Percentiles rank a stretch among this genome's conserved stretches.
phyloP scores from a whole-genome alignment of 2,888 invertebrate species.

The Chymomyza amoena region DNA sequence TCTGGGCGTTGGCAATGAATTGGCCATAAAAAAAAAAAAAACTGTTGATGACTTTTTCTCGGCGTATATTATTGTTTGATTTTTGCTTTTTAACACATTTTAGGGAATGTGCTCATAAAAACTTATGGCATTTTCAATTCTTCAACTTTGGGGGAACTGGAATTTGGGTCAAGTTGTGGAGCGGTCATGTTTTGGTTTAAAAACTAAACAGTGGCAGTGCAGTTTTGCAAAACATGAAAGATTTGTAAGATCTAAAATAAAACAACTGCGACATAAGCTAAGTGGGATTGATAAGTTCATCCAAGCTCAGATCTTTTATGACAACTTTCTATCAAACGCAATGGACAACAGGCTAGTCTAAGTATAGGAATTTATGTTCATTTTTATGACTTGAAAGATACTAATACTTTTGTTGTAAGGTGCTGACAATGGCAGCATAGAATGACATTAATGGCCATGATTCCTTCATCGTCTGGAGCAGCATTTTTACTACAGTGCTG shows the following conservation, averaged over 20 bases:
- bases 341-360: conserved; percentile 18
- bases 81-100: conserved; percentile 53
- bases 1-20: conserved; percentile 17
- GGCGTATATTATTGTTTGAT: conserved; percentile 22
- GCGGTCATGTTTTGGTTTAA: background rate
- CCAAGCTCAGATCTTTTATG: conserved; percentile 36
- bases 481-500: background rate
- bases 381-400: conserved; percentile 35
- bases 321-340: conserved; percentile 35
- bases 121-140: conserved; percentile 15
- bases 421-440: background rate
- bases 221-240: background rate
- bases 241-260: no score
- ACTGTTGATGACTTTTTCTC: conserved; percentile 51
- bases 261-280: background rate
- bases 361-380: conserved; percentile 48
- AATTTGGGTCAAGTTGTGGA: conserved; percentile 51
- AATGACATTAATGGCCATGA: background rate
- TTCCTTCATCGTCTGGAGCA: background rate
- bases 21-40: conserved; percentile 29
- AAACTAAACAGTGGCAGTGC: background rate
- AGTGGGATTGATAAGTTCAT: background rate
- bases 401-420: background rate
- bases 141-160: conserved; percentile 7
- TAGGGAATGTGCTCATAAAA: conserved; percentile 23